Base-by-base conservation (phyloP, 2,797 vertebrate species). In the Morus bassanus region DNA sequence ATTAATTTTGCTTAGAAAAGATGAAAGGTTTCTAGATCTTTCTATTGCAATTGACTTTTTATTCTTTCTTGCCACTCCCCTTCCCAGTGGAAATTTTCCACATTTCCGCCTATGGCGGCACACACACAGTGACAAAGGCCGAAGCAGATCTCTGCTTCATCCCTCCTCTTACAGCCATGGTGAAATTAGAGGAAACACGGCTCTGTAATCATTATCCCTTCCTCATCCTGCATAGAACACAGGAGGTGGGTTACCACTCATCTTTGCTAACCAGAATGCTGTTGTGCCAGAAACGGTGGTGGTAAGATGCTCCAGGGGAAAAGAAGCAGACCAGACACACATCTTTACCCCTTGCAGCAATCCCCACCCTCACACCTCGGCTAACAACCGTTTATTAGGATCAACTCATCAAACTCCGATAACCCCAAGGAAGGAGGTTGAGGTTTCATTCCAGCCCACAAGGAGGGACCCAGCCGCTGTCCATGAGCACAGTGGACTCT, bases 51-150 rank as follows among this genome's bases (percentile, higher is more conserved):
- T 14, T 4, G 21, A 37, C 28, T 15, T 50, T 80, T 76, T 35
- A 41, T 19, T 89, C 83, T 35, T 80, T 56, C 75, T 61, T 17
- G 30, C 53, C 75, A 30, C 81, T 93, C 84, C 80, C 74, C 91
- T 96, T 91, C 74, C 92, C 86, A 51, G 1, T 88, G 85, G 94
- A 92, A 94, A 24, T 37, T 53, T 76, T 63, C 92, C 88, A 69
- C 3, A 0, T 50, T 53, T 69, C 57, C 5, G 4, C 69, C 51
- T 59, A 0, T 10, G 43, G 80, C 37, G 51, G 43, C 85, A 60
- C 69, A n/a, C 28, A 15, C 31, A 18, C 0, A 2, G 37, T 61
- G 59, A 37, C 65, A 77, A 51, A 59, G 39, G 59, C 54, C 27
- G 2, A 53, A 50, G 65, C 33, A 46, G 86, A 56, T 37, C 81